phyloP scores from a whole-genome alignment of 1,140 invertebrate species.

The Dryas iulia region DNA sequence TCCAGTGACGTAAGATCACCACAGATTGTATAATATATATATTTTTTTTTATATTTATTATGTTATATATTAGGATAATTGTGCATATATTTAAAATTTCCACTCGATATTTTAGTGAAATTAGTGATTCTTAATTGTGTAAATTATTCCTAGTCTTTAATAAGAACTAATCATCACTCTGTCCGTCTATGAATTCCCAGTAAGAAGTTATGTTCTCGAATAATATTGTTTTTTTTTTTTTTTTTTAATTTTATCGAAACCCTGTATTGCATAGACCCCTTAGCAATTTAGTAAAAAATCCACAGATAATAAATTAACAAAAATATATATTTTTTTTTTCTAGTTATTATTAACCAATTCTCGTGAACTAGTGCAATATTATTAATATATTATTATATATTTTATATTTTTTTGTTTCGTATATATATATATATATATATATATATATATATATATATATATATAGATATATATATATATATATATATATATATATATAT shows the following conservation, averaged over 20 bases:
- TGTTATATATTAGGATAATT: conserved; percentile 2
- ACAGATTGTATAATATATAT: not conserved
- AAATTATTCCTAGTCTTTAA: conserved; percentile 55
- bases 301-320: conserved; percentile 43
- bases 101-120: conserved; percentile 24
- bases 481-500: too few relatives aligned
- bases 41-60: not conserved
- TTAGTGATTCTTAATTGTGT: conserved; percentile 29
- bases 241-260: conserved; percentile 45
- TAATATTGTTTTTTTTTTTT: conserved; percentile 30
- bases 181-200: conserved; percentile 55
- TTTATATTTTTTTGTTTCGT: not conserved
- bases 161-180: conserved; percentile 47
- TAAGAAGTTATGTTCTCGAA: conserved; percentile 30
- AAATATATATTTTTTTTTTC: not conserved
- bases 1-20: not conserved
- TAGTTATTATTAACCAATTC: not conserved
- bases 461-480: too few relatives aligned
- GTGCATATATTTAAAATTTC: conserved; percentile 15
- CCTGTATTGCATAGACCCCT: conserved; percentile 72
- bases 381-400: not conserved
- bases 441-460: too few relatives aligned
- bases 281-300: conserved; percentile 67
- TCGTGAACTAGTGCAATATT: conserved; percentile 4
- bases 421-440: too few relatives aligned